Evolutionary conservation across 2,797 vertebrate species (phyloP).

Genomic region (Urosaurus nigricauda): DNA sequence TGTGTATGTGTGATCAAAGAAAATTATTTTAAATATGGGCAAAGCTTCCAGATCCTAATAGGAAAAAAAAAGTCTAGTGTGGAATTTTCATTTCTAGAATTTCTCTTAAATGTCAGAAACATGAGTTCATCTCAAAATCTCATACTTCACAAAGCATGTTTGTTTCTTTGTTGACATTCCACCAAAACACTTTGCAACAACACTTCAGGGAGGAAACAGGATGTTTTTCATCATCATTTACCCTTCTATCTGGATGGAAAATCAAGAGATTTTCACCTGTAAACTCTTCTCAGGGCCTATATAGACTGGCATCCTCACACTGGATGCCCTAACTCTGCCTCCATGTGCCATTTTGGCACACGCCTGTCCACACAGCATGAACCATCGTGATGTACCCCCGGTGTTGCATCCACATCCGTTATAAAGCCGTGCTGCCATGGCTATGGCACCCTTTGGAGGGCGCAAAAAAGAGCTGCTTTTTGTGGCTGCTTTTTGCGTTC

Average conservation of each 20-base stretch:
- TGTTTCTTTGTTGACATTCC: conserved; percentile 33
- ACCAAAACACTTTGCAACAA: neutral
- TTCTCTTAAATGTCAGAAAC: conserved; percentile 56
- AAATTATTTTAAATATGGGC: conserved; percentile 37
- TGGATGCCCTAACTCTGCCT: too few relatives aligned
- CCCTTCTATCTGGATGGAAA: neutral
- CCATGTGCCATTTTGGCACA: too few relatives aligned
- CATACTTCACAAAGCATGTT: conserved; percentile 25
- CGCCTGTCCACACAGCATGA: too few relatives aligned
- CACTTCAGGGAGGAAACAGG: conserved; percentile 14
- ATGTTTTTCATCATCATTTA: neutral
- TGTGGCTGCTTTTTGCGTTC: too few relatives aligned
- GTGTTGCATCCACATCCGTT: too few relatives aligned
- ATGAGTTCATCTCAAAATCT: conserved; percentile 5
- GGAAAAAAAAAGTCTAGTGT: conserved; percentile 51
- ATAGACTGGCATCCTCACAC: too few relatives aligned
- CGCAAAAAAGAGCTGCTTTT: too few relatives aligned
- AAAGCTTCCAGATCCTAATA: conserved; percentile 54
- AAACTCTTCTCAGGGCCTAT: conserved; percentile 18
- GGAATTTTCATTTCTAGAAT: conserved; percentile 58
- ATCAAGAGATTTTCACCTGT: conserved; percentile 9
- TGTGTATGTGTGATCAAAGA: too few relatives aligned
- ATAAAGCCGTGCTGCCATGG: too few relatives aligned
- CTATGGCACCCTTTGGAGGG: too few relatives aligned
- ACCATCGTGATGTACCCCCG: too few relatives aligned